Base-by-base conservation (phyloP, 1,140 invertebrate genomes). In the Drosophila subpulchrella region DNA sequence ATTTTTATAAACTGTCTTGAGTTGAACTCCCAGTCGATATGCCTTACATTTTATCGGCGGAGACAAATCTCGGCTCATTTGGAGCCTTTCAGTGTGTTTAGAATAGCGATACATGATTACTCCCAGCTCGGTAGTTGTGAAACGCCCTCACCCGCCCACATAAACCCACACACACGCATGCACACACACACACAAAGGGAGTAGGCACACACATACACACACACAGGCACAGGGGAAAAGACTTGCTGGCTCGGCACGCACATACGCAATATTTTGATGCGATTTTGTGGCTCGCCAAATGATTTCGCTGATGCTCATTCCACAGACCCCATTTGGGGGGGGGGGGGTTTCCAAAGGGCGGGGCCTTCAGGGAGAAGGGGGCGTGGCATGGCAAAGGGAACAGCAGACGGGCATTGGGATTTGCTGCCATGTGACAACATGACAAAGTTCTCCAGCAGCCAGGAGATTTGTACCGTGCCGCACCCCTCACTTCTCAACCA, bases 201-300 rank as follows among this genome's bases (percentile, higher is more conserved):
- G 12, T 59, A 30, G 20, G 27, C 32, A 67, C 62, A 58, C 46
- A 32, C 15, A 20, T 12, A 10, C 50, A 30, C 46, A 32, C 15
- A 20, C n/a, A 10, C 50, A 30, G 27, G 47, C 46, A 67, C 47
- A 55, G 53, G 53, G 54, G 42, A 62, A 62, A 56, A 77, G 66
- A 57, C 61, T 74, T 48, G 67, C 44, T 65, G 61, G 38, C 51
- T 50, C 53, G 47, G 60, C 81, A 83, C 75, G 81, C 81, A 76
- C 81, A 84, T 63, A 72, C 81, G 81, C 81, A 84, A 83, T 83
- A 83, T 83, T 83, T 83, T 84, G 77, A 79, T 81, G 81, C 81
- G 78, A 83, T 80, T 83, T 74, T 83, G 76, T 66, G 81, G 81
- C 72, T 56, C 66, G 74, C 81, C 76, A 74, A 84, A 83, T 83